Evolutionary conservation across 2,797 vertebrate genomes (phyloP), one percentile per base, ranked within the genome.

Genomic region (Acanthurus lineatus): DNA sequence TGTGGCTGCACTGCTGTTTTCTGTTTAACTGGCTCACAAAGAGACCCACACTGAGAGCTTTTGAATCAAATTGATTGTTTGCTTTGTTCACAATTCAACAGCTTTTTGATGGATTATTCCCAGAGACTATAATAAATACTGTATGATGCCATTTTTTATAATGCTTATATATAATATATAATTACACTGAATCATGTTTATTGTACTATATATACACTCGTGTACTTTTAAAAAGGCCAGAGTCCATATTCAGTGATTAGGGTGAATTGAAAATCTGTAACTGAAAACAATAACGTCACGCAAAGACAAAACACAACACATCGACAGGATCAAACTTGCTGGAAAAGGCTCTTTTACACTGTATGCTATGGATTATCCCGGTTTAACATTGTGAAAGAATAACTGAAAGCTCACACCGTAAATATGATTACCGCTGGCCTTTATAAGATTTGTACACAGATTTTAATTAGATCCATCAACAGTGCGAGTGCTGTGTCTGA

Each of bases 381-480:
- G 63, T 90, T 91, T 84, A 91, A 81, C 61, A 48, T 2, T 70
- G 75, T 4, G 56, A 76, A 76, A 56, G 82, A 77, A 88, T 87
- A 81, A 82, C 53, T 71, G 66, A 83, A 88, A 84, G 62, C 83
- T 81, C 58, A 49, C 58, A 78, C 79, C 5, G 51, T 89, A 91
- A 93, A 91, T 83, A 87, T 85, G 89, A 93, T 93, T 92, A 91
- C 58, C 20, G 71, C 79, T 86, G 76, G 84, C 82, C 85, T 91
- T 91, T 89, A 83, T 79, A 20, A 79, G 80, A 91, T 90, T 90
- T 90, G 82, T 91, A 86, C 72, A 84, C 81, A 88, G 85, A 91
- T 89, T 92, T 88, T 92, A 91, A 93, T 92, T 91, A 89, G 84
- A 91, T 86, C 86, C 88, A 90, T 91, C 89, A 90, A 89, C 85